Percentiles rank a stretch among this genome's conserved stretches.
Evolutionary conservation across 2,113 vertebrate genomes (phyloP).

Genomic region (Ptilorrhoa leucosticta): DNA sequence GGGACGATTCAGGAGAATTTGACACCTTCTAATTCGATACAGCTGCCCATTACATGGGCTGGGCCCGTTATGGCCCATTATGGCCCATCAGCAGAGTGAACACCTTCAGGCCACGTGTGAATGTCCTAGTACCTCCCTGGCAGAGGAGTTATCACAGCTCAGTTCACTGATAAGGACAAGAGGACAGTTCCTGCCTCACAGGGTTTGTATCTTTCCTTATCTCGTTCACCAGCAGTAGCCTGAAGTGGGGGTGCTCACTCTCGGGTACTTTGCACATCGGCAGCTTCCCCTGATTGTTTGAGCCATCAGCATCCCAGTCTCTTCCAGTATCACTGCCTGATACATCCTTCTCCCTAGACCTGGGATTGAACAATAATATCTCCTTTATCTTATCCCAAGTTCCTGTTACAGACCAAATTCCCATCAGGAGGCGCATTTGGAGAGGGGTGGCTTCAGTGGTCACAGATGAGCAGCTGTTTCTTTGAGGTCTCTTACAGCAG

Average conservation of each 20-base stretch:
- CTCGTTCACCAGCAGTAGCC: neutral
- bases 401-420: neutral
- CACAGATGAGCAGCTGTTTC: neutral
- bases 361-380: neutral
- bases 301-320: neutral
- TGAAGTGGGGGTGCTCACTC: neutral
- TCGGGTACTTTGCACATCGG: rapidly evolving
- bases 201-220: neutral
- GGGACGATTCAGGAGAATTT: rapidly evolving
- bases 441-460: neutral
- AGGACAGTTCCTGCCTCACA: neutral
- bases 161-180: neutral
- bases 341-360: neutral
- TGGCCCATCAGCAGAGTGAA: neutral
- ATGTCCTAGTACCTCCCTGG: neutral
- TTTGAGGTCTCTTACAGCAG: neutral
- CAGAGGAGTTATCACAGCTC: neutral
- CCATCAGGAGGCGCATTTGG: rapidly evolving
- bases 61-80: neutral
- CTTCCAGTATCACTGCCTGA: neutral
- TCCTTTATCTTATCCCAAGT: neutral
- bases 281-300: neutral
- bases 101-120: neutral
- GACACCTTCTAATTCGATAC: rapidly evolving
- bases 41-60: neutral